Evolutionary conservation across 2,888 invertebrate genomes (phyloP), one percentile per base, ranked within the genome.

Genomic region (Melinaea menophilus): DNA sequence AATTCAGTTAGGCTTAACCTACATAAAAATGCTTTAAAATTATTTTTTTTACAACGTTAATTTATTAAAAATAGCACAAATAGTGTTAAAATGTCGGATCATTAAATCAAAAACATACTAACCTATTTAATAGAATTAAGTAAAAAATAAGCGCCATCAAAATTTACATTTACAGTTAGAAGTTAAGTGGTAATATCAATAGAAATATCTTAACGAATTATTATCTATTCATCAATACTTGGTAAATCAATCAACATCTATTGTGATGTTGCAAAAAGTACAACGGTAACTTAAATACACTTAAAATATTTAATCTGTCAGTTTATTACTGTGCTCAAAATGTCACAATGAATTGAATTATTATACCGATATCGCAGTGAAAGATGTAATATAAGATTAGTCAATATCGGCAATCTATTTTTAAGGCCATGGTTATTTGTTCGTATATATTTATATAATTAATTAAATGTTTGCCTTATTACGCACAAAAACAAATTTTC

Each of bases 171-270:
- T 61, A 66, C 66, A 62, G 66, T 62, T 66, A 66, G 34, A 33
- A 31, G 45, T 62, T 58, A 61, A 64, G 58, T 35, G 35, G 46
- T 61, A 48, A 58, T 41, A 46, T 55, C 47, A 46, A 54, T 11
- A 55, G 22, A 7, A 11, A 55, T 56, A 47, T 37, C 46, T 46
- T 33, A 34, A 41, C 56, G 37, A 64, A 67, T 69, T 60, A 65
- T 63, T 58, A 55, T 58, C 67, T 69, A 69, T 69, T 69, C 67
- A 69, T 55, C 65, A 68, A 46, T 55, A 51, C 55, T 67, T 66
- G 63, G 67, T 63, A 69, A 64, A 69, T 69, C 64, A 66, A 71
- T 69, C 61, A 68, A 65, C 63, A 64, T 62, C 46, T 51, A 56
- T 57, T 63, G 55, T 58, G 62, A 64, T 56, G 55, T 64, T 56